phyloP scores from a whole-genome alignment of 2,888 invertebrate species.

The Ischnura elegans region DNA sequence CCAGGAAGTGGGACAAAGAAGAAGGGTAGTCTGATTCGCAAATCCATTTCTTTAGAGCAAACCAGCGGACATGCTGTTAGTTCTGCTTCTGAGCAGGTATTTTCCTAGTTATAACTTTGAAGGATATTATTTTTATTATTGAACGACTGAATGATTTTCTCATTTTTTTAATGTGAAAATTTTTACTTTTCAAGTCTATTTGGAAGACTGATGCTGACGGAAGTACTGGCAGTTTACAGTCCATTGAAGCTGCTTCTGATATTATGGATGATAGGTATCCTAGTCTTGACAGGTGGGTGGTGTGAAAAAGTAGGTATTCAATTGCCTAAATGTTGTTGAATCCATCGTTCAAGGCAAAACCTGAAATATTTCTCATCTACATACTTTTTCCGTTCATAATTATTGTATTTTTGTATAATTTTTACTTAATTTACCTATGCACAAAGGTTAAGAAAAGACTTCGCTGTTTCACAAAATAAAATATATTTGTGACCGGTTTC shows the following conservation, averaged over 20 bases:
- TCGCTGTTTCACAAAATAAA: too few relatives aligned
- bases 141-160: slow-evolving; percentile 29
- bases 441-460: too few relatives aligned
- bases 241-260: slow-evolving; percentile 83
- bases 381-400: too few relatives aligned
- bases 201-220: slow-evolving; percentile 90
- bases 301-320: not conserved
- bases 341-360: too few relatives aligned
- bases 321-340: too few relatives aligned
- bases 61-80: slow-evolving; percentile 76
- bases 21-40: slow-evolving; percentile 83
- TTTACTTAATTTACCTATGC: too few relatives aligned
- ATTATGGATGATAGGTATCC: slow-evolving; percentile 81
- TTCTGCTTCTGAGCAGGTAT: slow-evolving; percentile 75
- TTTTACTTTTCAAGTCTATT: slow-evolving; percentile 81
- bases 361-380: too few relatives aligned
- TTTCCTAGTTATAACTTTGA: not conserved
- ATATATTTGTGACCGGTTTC: too few relatives aligned
- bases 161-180: slow-evolving; percentile 68
- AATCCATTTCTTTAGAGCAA: slow-evolving; percentile 87
- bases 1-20: slow-evolving; percentile 71
- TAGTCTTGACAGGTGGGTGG: slow-evolving; percentile 78
- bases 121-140: slow-evolving; percentile 46
- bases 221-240: slow-evolving; percentile 91
- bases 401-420: too few relatives aligned